Conservation (phyloP, 23 tunicate genomes). For the Botrylloides violaceus region DNA sequence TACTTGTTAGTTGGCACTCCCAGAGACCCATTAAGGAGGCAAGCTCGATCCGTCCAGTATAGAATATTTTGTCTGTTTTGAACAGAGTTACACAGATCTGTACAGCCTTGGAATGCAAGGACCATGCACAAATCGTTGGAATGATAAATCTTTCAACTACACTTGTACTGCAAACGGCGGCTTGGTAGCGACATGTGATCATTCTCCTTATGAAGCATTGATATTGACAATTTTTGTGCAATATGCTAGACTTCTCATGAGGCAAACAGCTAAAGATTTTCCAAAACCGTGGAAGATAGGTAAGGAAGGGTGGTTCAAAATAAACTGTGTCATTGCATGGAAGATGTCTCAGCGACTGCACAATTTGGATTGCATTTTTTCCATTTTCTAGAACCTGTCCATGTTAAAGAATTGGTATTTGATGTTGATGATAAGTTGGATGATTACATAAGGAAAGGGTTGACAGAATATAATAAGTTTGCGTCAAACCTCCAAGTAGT, state of each 20-base stretch:
- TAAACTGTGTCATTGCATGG: too few relatives aligned
- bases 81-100: constrained; percentile 50
- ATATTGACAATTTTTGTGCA: constrained; percentile 63
- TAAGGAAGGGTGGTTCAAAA: too few relatives aligned
- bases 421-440: constrained; percentile 31
- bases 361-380: not conserved
- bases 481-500: constrained; percentile 36
- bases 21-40: too few relatives aligned
- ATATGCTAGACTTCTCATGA: constrained; percentile 16
- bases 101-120: constrained; percentile 36
- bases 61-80: not conserved
- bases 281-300: constrained; percentile 24
- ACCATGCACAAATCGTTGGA: constrained; percentile 46
- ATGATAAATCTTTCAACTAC: constrained; percentile 72
- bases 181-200: constrained; percentile 46
- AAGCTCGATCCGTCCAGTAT: too few relatives aligned
- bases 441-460: constrained; percentile 30
- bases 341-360: too few relatives aligned
- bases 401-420: constrained; percentile 43
- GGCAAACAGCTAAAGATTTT: constrained; percentile 26
- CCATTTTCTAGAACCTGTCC: not conserved
- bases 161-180: constrained; percentile 43
- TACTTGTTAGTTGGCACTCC: too few relatives aligned
- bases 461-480: constrained; percentile 5
- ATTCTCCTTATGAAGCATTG: constrained; percentile 90